Evolutionary conservation across 1,140 invertebrate species (phyloP), one percentile per base, ranked within the genome.

Genomic region (Atta colombica): DNA sequence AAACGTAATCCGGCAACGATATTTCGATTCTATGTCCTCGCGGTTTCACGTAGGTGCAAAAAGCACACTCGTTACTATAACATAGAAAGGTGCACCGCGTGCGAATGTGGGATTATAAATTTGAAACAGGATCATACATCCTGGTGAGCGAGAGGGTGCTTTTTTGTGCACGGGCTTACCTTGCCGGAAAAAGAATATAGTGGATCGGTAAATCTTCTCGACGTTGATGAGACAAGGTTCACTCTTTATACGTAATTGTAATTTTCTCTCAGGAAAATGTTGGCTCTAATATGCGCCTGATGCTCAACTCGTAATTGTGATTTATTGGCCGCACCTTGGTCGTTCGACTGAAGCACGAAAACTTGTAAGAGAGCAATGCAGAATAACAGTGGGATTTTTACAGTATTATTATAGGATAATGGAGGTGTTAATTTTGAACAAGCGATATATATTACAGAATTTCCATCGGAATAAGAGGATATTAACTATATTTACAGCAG

Each of bases 31-130:
- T 85, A 85, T 74, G 31, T 78, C 61, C 72, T 78, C 39, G 82
- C 14, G 82, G 82, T 68, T 78, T 78, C 45, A 65, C 61, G 49
- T 75, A 65, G 82, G 74, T 78, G 82, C 49, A 78, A 85, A 85
- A 85, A 84, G 75, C 49, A 51, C 61, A 18, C 31, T 74, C 60
- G 74, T 85, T 78, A 66, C 39, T 25, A 12, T 35, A 35, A 35
- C 49, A 21, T 21, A 12, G 12, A 21, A 4, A 39, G 28, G 39
- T 18, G 49, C n/a, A 55, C 16, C 18, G 69, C 39, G 58, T 75
- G 80, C 80, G 60, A 84, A 84, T 84, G 80, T 61, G 45, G 55
- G 69, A 84, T 81, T 84, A 75, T 84, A 75, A 74, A 84, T 75
- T 84, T 63, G 69, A 81, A 74, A 61, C 39, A 14, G 69, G 80